phyloP scores from a whole-genome alignment of 1,140 invertebrate species.

The Gryon sp. region DNA sequence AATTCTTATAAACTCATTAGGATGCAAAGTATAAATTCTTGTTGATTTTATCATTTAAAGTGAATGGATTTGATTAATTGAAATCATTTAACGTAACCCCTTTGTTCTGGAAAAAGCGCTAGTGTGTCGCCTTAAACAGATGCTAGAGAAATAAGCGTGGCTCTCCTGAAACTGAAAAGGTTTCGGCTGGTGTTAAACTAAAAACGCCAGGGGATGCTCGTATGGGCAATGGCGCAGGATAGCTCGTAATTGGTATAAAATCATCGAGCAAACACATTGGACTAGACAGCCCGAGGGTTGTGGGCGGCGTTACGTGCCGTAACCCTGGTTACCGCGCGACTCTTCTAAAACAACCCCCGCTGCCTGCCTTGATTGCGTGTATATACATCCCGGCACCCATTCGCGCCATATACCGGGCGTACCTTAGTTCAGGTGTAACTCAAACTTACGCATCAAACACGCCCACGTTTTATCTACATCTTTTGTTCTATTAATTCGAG shows the following conservation, averaged over 20 bases:
- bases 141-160: constrained; percentile 22
- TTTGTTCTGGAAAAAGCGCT: constrained; percentile 13
- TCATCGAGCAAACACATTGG: constrained; percentile 79
- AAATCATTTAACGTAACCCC: constrained; percentile 20
- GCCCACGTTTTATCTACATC: constrained; percentile 41
- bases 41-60: too few species aligned
- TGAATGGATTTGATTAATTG: constrained; percentile 23
- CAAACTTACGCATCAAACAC: constrained; percentile 55
- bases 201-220: constrained; percentile 57
- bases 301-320: constrained; percentile 79
- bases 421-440: constrained; percentile 54
- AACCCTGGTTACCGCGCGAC: constrained; percentile 72
- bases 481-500: constrained; percentile 9
- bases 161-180: constrained; percentile 53
- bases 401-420: constrained; percentile 57
- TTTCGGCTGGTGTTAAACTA: constrained; percentile 48
- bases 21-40: too few species aligned
- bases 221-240: constrained; percentile 72
- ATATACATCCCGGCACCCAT: constrained; percentile 61
- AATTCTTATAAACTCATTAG: too few species aligned
- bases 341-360: constrained; percentile 72
- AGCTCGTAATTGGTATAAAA: constrained; percentile 80
- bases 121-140: constrained; percentile 42
- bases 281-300: constrained; percentile 76
- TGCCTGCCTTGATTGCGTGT: constrained; percentile 74